Evolutionary conservation across 2,797 vertebrate species (phyloP).

Genomic region (Thunnus albacares): DNA sequence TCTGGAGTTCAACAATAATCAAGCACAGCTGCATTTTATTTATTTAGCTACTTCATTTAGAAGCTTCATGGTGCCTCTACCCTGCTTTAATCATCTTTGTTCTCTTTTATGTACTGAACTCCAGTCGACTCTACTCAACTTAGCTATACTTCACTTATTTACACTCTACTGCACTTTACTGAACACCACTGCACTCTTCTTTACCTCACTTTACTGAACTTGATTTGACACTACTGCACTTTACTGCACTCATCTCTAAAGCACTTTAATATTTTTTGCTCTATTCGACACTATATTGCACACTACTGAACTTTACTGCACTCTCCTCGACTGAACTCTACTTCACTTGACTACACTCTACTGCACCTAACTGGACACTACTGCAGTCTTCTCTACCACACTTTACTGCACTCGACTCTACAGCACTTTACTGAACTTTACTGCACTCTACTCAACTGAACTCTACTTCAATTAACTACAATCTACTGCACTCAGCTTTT

Average conservation of each 20-base stretch:
- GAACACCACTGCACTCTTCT: constrained; percentile 7
- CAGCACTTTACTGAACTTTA: too few species aligned
- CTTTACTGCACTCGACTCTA: background rate
- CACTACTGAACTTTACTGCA: background rate
- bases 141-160: background rate
- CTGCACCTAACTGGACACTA: too few species aligned
- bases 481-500: background rate
- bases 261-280: too few species aligned
- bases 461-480: too few species aligned
- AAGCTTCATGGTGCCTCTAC: background rate
- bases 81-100: constrained; percentile 4
- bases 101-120: background rate
- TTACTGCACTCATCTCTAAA: too few species aligned
- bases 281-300: too few species aligned
- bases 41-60: background rate
- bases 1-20: background rate
- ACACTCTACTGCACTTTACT: background rate
- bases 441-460: background rate
- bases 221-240: background rate
- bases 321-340: background rate
- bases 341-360: background rate
- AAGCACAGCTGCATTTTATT: constrained; percentile 12
- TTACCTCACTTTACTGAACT: constrained; percentile 6
- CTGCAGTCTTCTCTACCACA: background rate
- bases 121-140: background rate